These are phyloP conservation scores for Phyto melanocephala DNA, from an alignment of 2,888 invertebrate genomes.

Conservation along the genomic window DNA sequence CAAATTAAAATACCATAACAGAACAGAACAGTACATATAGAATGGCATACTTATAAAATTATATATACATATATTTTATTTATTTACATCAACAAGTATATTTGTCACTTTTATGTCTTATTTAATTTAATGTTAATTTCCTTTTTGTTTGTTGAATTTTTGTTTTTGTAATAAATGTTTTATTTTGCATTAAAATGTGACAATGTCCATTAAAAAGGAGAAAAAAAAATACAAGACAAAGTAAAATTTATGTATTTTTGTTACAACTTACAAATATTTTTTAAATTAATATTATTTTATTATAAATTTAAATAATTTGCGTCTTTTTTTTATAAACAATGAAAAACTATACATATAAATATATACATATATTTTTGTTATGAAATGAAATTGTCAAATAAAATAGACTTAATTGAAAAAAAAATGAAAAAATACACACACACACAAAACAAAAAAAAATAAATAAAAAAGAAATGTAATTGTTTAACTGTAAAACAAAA, in stretches of 20 bases:
- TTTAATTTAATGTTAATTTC: conserved; percentile 15
- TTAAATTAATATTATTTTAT: conserved; percentile 22
- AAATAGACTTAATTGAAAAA: conserved; percentile 54
- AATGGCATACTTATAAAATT: conserved; percentile 43
- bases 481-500: conserved; percentile 58
- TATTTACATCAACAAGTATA: conserved; percentile 33
- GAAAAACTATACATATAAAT: conserved; percentile 57
- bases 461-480: conserved; percentile 55
- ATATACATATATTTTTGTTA: conserved; percentile 65
- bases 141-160: conserved; percentile 2
- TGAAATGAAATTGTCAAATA: conserved; percentile 60
- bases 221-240: neutral
- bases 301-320: conserved; percentile 41
- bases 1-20: conserved; percentile 22
- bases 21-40: conserved; percentile 47
- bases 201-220: conserved; percentile 22
- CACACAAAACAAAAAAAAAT: conserved; percentile 54
- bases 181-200: conserved; percentile 44
- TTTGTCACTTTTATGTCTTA: conserved; percentile 3
- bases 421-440: conserved; percentile 50
- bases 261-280: conserved; percentile 45
- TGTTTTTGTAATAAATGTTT: neutral
- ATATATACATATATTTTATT: conserved; percentile 31
- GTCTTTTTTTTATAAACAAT: conserved; percentile 61
- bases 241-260: conserved; percentile 51